Percentiles rank a stretch among this genome's conserved stretches.
These are phyloP conservation scores for Bursaphelenchus mucronatus DNA, from an alignment of 1,140 invertebrate genomes.

Conservation along the genomic window DNA sequence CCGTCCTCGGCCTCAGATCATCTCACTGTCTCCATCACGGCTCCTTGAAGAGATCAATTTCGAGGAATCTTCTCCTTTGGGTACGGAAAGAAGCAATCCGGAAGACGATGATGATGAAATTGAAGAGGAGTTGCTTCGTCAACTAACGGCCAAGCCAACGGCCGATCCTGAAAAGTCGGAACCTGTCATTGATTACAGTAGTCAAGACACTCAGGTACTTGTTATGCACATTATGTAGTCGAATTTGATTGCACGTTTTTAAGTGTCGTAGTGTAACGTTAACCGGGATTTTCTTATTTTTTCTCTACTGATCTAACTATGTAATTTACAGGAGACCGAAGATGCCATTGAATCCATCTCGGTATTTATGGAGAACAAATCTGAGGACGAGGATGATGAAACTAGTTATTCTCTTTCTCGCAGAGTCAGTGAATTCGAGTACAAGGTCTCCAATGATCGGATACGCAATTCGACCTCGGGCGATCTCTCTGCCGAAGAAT, in stretches of 20 bases:
- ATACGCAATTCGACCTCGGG: too few species aligned
- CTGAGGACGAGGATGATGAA: slow-evolving; percentile 19
- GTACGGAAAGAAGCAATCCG: not conserved
- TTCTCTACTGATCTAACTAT: not conserved
- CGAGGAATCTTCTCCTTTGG: not conserved
- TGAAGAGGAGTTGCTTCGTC: not conserved
- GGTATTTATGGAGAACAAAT: slow-evolving; percentile 4
- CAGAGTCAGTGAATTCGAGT: too few species aligned
- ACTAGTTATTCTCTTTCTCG: not conserved
- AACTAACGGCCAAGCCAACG: not conserved
- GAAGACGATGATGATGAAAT: slow-evolving; percentile 13
- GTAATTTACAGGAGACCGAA: slow-evolving; percentile 19
- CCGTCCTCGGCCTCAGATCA: too few species aligned
- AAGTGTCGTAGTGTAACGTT: too few species aligned
- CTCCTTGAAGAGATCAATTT: slow-evolving; percentile 13
- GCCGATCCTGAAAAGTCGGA: not conserved
- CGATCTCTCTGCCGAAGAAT: too few species aligned
- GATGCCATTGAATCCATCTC: slow-evolving; percentile 17
- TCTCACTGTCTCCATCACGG: not conserved
- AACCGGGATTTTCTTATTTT: too few species aligned
- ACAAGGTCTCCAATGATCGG: too few species aligned
- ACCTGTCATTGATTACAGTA: not conserved
- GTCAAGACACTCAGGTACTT: too few species aligned
- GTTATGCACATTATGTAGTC: too few species aligned
- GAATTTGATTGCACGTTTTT: too few species aligned